Evolutionary conservation across 1,140 invertebrate genomes (phyloP), one percentile per base, ranked within the genome.

Genomic region (Drosophila burlai): DNA sequence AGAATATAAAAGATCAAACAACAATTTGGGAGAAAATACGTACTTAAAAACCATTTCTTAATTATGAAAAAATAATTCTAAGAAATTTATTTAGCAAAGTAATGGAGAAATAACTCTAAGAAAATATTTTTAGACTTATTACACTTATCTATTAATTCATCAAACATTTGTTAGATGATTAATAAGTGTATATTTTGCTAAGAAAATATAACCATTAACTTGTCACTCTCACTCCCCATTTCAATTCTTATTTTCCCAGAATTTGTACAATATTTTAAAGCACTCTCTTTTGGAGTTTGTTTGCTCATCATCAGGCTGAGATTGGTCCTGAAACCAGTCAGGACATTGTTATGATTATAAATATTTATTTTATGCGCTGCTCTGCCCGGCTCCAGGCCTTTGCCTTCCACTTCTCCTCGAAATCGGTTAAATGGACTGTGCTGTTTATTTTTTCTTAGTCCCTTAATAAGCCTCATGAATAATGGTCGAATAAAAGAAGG

Each of bases 371-470:
- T 81, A 67, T 76, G 69, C 69, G 83, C 65, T 60, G 58, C 57
- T 86, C 57, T 46, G 46, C 42, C 1, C 47, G 16, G 77, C 61
- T 79, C 11, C 18, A 26, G 54, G 55, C 58, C 21, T 68, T 61
- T 11, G 42, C 54, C 47, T 65, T 77, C 65, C 49, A 46, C 49
- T 68, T 11, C 40, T 49, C 42, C 47, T 42, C 46, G 64, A 76
- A 90, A 90, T 91, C 85, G 79, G 85, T 90, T 90, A 90, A 90
- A 90, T 90, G 85, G 85, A 90, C 82, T 90, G 85, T 90, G 68
- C 67, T 89, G 78, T 80, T 80, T 89, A 81, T 89, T 72, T 79
- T 81, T 64, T 71, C 68, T 62, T 75, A 65, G 82, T 85, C 75
- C 65, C 67, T 73, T 84, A 89, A 89, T 90, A 89, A 89, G 85